Conservation (phyloP, 2,113 vertebrate species). For the Hippolais icterina region DNA sequence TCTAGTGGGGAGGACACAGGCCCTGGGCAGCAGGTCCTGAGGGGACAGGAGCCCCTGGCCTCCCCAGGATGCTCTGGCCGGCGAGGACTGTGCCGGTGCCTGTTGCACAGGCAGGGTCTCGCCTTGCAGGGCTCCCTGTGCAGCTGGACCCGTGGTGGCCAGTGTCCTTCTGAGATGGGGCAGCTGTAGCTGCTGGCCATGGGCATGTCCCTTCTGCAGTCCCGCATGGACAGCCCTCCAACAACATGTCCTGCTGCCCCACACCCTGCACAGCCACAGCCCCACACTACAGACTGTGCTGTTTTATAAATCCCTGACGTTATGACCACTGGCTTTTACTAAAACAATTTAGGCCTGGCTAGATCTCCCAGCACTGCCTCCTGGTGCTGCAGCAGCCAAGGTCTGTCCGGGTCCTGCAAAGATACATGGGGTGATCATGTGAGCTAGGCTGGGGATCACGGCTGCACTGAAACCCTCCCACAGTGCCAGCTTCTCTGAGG, state of each 20-base stretch:
- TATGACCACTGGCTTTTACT: not conserved
- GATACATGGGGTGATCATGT: rapidly evolving
- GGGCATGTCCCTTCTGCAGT: not conserved
- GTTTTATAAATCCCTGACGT: not conserved
- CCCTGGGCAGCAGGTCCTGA: rapidly evolving
- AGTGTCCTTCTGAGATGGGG: rapidly evolving
- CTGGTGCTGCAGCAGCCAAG: not conserved
- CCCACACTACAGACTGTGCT: not conserved
- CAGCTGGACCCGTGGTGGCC: rapidly evolving
- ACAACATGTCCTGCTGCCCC: not conserved
- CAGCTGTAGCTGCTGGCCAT: rapidly evolving
- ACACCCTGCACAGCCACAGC: not conserved
- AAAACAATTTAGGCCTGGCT: not conserved
- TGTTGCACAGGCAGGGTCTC: rapidly evolving
- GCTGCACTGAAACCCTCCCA: not conserved
- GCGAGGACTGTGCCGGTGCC: rapidly evolving
- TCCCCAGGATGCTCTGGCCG: rapidly evolving
- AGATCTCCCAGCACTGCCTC: not conserved
- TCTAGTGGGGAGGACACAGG: rapidly evolving
- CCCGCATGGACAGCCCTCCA: not conserved
- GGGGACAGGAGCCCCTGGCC: not conserved
- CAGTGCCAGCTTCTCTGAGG: rapidly evolving
- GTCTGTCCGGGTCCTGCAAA: not conserved
- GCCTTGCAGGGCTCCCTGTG: rapidly evolving
- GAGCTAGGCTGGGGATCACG: not conserved